Percentiles rank a stretch among this genome's conserved stretches.
These are phyloP conservation scores for Drosophila infuscata DNA, from an alignment of 2,888 invertebrate species.

Conservation along the genomic window DNA sequence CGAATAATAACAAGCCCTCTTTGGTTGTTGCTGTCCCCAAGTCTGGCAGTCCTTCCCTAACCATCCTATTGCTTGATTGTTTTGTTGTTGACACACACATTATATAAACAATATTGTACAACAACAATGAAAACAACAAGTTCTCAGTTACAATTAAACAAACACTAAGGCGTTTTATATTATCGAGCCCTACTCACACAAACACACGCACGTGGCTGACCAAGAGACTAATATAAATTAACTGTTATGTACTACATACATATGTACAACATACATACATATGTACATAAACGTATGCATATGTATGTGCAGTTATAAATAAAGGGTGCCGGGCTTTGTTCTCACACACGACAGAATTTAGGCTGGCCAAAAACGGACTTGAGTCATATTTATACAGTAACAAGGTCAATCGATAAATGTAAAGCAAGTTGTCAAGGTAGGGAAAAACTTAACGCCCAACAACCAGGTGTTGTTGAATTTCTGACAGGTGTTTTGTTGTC, in stretches of 20 bases:
- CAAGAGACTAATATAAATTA: conserved; percentile 45
- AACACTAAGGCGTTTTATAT: conserved; percentile 17
- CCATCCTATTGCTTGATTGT: neutral
- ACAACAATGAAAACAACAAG: neutral
- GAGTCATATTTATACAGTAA: conserved; percentile 73
- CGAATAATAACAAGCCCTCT: conserved; percentile 45
- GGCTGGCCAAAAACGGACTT: conserved; percentile 44
- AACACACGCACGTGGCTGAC: conserved; percentile 18
- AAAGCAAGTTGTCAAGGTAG: conserved; percentile 69
- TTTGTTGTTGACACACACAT: conserved; percentile 18
- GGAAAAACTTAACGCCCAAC: conserved; percentile 61
- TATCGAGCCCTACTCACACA: conserved; percentile 20
- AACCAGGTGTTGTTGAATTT: conserved; percentile 61
- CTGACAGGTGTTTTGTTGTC: conserved; percentile 68
- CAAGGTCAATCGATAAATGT: conserved; percentile 78
- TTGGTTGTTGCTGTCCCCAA: neutral
- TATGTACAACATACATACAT: neutral
- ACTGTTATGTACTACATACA: neutral
- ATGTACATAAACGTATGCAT: neutral
- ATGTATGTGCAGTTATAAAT: neutral
- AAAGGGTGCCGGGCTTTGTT: conserved; percentile 15
- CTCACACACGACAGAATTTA: conserved; percentile 39
- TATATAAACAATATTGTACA: neutral
- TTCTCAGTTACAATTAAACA: conserved; percentile 31
- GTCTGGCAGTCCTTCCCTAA: neutral